phyloP scores from a whole-genome alignment of 1,140 invertebrate species.

The Tetramorium simillimum region DNA sequence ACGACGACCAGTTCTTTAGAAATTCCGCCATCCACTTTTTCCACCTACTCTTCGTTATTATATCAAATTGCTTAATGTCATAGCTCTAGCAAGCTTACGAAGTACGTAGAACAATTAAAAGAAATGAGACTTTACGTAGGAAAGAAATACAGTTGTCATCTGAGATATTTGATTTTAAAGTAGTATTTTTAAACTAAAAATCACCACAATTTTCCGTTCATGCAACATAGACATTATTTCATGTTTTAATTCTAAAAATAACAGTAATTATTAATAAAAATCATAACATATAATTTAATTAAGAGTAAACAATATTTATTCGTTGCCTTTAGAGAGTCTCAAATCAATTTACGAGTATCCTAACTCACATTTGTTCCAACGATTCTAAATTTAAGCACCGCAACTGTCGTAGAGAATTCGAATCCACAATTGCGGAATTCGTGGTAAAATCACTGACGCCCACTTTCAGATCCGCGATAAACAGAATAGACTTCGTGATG shows the following conservation, averaged over 20 bases:
- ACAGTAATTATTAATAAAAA: neutral
- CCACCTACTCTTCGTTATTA: slow-evolving; percentile 35
- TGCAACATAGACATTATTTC: neutral
- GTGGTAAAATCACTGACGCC: neutral
- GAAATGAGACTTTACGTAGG: neutral
- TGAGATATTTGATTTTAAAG: slow-evolving; percentile 4
- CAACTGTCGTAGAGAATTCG: neutral
- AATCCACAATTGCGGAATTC: neutral
- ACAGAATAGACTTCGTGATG: neutral
- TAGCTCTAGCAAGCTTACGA: neutral
- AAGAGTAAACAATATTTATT: too few species aligned
- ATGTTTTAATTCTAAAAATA: neutral
- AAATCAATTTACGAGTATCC: neutral
- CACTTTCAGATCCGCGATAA: neutral
- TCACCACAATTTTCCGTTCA: too few species aligned
- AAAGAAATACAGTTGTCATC: neutral
- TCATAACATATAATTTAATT: neutral
- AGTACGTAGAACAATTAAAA: slow-evolving; percentile 15
- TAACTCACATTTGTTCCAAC: neutral
- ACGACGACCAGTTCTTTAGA: slow-evolving; percentile 33
- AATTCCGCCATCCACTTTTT: slow-evolving; percentile 20
- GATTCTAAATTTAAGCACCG: neutral
- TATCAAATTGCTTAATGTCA: slow-evolving; percentile 24
- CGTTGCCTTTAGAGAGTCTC: too few species aligned
- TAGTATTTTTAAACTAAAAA: neutral